Evolutionary conservation across 2,113 vertebrate species (phyloP), one percentile per base, ranked within the genome.

Genomic region (Tenrec ecaudatus): DNA sequence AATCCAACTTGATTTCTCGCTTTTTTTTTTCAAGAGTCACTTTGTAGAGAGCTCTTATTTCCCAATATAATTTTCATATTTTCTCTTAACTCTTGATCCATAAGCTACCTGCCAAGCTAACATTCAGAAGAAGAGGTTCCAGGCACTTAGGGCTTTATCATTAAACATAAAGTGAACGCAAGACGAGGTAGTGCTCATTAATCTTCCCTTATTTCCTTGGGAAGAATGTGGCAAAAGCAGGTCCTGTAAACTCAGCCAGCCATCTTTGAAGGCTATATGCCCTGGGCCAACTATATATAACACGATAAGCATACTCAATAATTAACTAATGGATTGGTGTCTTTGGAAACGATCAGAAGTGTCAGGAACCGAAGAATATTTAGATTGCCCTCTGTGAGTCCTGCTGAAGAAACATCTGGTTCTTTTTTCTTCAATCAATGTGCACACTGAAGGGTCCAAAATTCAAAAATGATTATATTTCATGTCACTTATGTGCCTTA

Each of bases 401-500:
- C 95, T 96, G 92, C 96, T 93, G 94, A 97, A 97, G 97, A 97
- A 98, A 98, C 98, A 98, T 97, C 98, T 98, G 98, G 94, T 97
- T 97, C 97, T 98, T 98, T 98, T 98, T 98, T 97, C 97, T 98
- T 97, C 97, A 97, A 97, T 98, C 98, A 98, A 96, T 95, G 62
- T 95, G 97, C 97, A 98, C 97, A 97, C 98, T 97, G 95, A 98
- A 97, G 97, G 95, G 97, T 95, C 97, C 97, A 71, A 68, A 97
- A 98, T 97, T 98, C 98, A 98, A 97, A 98, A 96, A 97, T 94
- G 97, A 98, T 98, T 97, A 98, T 97, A 97, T 98, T 98, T 98
- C 94, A 97, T 98, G 97, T 97, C 98, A 98, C 97, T 98, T 98
- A 96, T 97, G 97, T 97, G 94, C 96, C 96, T 96, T 98, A 96